Conservation (phyloP, 1,140 invertebrate species). For the Cydia splendana region DNA sequence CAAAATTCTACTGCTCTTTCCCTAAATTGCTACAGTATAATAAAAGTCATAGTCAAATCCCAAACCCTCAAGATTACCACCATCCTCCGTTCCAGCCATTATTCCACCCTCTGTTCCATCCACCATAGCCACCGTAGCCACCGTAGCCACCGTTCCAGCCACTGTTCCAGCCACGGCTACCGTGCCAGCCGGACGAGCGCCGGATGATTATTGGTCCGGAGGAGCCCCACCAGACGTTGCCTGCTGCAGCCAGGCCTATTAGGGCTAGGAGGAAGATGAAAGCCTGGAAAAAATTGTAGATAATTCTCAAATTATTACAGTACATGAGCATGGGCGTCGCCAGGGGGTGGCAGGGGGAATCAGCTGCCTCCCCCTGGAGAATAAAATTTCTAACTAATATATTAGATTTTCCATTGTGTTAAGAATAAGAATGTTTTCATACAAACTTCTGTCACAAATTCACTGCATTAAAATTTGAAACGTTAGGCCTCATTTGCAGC, state of each 20-base stretch:
- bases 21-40: neutral
- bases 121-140: constrained; percentile 33
- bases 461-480: too few species aligned
- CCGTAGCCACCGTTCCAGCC: constrained; percentile 36
- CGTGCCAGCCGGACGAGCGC: constrained; percentile 27
- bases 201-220: constrained; percentile 31
- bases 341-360: too few species aligned
- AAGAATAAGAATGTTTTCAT: too few species aligned
- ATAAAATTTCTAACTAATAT: too few species aligned
- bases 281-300: constrained; percentile 30
- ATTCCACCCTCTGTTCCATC: constrained; percentile 34
- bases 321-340: too few species aligned
- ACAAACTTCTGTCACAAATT: too few species aligned
- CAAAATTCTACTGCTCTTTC: neutral
- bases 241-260: constrained; percentile 46
- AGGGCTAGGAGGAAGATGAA: constrained; percentile 35
- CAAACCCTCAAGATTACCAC: constrained; percentile 32
- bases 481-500: too few species aligned
- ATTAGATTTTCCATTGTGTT: too few species aligned
- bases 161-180: constrained; percentile 26
- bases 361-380: too few species aligned
- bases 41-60: neutral
- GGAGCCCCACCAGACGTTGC: constrained; percentile 45
- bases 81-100: constrained; percentile 5
- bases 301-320: too few species aligned